Base-by-base conservation (phyloP, 2,113 vertebrate genomes). In the Cryptotis parvus region DNA sequence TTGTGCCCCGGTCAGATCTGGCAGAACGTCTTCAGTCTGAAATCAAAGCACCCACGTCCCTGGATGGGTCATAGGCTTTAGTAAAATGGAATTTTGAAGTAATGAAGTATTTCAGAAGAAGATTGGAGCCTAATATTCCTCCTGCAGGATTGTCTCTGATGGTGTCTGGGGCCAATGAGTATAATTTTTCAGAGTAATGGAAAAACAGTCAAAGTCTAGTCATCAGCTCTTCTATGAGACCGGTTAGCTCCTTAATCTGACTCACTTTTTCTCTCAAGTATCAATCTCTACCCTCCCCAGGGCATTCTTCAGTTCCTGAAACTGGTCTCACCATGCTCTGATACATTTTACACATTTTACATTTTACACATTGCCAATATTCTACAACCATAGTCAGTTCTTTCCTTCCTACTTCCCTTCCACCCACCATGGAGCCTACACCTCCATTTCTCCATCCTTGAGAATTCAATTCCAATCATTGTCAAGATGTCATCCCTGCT, bases 11-110 rank as follows among this genome's bases (percentile, higher is more conserved):
- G 43, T 49, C n/a, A 76, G 20, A 39, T 9, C 11, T 2, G 9
- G 43, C n/a, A 86, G 45, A 73, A 16, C 20, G 39, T 95, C 66
- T 79, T 93, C 24, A 75, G 63, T 33, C 11, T 87, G 63, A 82
- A 76, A 35, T 33, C 29, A 83, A 0, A 63, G 15, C 16, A 43
- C 33, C 55, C 55, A 87, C 27, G 73, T 89, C 27, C n/a, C 4
- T 49, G 77, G 37, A 45, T 81, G 4, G 58, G 65, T 58, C 35
- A 45, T 9, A 69, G 90, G 35, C 15, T 10, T 72, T 82, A 61
- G 24, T 65, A 68, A 88, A 66, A 49, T 83, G 12, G 43, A 55
- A 83, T 26, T 66, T 9, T 6, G 45, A 49, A 49, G 45, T 49
- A 49, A 49, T 49, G 45, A 49, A 49, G 6, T 68, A 52, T 27